A percentile compares a stretch with the other conserved stretches of the same genome.
phyloP scores from a whole-genome alignment of 2,113 vertebrate genomes.

The Python bivittatus region DNA sequence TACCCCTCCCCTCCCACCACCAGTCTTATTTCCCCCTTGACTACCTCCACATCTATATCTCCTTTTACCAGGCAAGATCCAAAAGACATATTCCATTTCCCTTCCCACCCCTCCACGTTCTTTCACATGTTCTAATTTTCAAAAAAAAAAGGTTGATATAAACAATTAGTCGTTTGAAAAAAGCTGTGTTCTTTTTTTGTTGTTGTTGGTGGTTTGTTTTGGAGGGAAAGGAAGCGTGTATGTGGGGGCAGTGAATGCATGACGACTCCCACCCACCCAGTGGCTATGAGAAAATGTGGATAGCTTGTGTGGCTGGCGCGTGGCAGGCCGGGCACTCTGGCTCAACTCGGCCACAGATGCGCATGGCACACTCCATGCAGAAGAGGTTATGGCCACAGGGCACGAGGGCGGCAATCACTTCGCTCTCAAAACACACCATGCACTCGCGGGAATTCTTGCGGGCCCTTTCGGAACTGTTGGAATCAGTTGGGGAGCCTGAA shows the following conservation, averaged over 20 bases:
- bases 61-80: neutral
- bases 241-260: neutral
- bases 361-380: constrained; percentile 97
- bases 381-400: constrained; percentile 98
- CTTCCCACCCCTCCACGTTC: neutral
- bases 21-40: neutral
- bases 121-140: constrained; percentile 12
- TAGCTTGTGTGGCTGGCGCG: constrained; percentile 92
- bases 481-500: constrained; percentile 82
- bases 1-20: neutral
- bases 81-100: neutral
- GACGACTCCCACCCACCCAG: rapidly evolving
- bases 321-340: constrained; percentile 93
- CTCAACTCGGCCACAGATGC: constrained; percentile 89
- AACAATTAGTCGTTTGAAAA: constrained; percentile 46
- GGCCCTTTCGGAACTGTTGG: constrained; percentile 72
- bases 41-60: neutral
- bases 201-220: neutral
- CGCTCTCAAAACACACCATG: constrained; percentile 91
- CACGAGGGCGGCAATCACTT: constrained; percentile 92
- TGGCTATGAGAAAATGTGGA: constrained; percentile 96
- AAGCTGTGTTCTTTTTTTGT: constrained; percentile 14
- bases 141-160: constrained; percentile 44
- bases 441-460: constrained; percentile 81
- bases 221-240: neutral